A percentile compares a stretch with the other conserved stretches of the same genome.
Evolutionary conservation across 2,888 invertebrate genomes (phyloP).

Genomic region (Luperina nickerlii): DNA sequence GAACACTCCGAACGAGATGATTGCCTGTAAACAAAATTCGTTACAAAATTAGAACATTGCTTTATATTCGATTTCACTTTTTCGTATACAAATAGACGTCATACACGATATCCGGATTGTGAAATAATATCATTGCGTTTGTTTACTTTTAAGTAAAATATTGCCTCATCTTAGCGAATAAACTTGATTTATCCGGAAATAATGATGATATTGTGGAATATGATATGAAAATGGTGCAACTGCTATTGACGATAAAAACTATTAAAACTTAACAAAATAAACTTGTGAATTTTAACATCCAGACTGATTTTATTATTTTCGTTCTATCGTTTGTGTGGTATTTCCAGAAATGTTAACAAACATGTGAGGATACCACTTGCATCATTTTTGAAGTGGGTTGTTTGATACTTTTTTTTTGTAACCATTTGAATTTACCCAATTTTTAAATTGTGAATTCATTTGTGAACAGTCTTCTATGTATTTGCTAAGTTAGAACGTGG

Average conservation of each 20-base stretch:
- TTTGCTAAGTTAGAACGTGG: too few species aligned
- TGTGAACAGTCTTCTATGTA: too few species aligned
- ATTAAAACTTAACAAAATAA: neutral
- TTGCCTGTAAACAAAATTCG: conserved; percentile 77
- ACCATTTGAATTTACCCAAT: too few species aligned
- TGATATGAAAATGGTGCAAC: neutral
- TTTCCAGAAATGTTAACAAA: too few species aligned
- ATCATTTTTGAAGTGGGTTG: too few species aligned
- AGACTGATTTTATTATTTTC: too few species aligned
- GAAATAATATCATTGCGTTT: neutral
- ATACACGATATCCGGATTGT: neutral
- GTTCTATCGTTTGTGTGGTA: too few species aligned
- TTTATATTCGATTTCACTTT: neutral
- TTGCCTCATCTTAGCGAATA: conserved; percentile 3
- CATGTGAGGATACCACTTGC: too few species aligned
- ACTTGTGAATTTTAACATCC: too few species aligned
- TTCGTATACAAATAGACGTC: neutral
- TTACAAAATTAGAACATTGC: neutral
- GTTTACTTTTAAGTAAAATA: conserved; percentile 6
- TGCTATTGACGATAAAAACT: neutral
- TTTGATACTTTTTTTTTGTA: too few species aligned
- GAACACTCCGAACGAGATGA: conserved; percentile 89
- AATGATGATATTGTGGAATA: neutral
- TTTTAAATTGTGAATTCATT: too few species aligned
- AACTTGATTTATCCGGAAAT: conserved; percentile 5